Percentiles rank a stretch among this genome's conserved stretches.
Evolutionary conservation across 2,797 vertebrate genomes (phyloP).

Genomic region (Enteromius radiatus): DNA sequence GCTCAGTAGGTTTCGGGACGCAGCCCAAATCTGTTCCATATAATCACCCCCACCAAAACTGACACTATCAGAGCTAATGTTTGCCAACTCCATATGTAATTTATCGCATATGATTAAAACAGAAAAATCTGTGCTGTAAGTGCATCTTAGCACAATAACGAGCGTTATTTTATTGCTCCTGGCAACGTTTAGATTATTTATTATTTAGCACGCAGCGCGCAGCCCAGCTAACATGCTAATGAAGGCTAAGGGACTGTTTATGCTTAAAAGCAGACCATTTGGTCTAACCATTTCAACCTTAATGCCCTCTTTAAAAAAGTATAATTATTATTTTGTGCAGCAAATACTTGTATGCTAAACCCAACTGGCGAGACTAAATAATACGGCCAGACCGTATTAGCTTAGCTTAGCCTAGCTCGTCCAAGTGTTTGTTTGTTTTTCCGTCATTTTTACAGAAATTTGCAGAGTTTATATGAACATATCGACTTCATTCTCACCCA

Average conservation of each 20-base stretch:
- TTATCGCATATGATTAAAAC: neutral
- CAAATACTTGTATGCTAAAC: neutral
- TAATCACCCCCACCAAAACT: conserved; percentile 23
- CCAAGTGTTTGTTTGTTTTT: conserved; percentile 47
- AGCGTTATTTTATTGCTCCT: neutral
- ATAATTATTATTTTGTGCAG: neutral
- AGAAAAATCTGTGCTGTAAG: neutral
- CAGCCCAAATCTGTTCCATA: conserved; percentile 25
- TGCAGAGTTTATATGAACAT: conserved; percentile 23
- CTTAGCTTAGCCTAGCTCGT: conserved; percentile 38
- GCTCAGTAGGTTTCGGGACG: neutral
- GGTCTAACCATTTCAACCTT: neutral
- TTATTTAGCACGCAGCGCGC: conserved; percentile 22
- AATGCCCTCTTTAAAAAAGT: neutral
- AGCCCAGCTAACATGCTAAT: conserved; percentile 29
- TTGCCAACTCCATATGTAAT: neutral
- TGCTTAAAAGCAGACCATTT: neutral
- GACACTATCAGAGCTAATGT: conserved; percentile 8
- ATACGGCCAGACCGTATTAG: neutral
- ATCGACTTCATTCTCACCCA: conserved; percentile 28
- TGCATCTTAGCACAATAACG: neutral
- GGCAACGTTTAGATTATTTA: neutral
- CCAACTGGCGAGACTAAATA: neutral
- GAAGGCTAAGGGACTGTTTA: conserved; percentile 15
- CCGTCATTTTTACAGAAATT: conserved; percentile 29